Evolutionary conservation across 1,140 invertebrate genomes (phyloP), one percentile per base, ranked within the genome.

Genomic region (Phymorhynchus buccinoides): DNA sequence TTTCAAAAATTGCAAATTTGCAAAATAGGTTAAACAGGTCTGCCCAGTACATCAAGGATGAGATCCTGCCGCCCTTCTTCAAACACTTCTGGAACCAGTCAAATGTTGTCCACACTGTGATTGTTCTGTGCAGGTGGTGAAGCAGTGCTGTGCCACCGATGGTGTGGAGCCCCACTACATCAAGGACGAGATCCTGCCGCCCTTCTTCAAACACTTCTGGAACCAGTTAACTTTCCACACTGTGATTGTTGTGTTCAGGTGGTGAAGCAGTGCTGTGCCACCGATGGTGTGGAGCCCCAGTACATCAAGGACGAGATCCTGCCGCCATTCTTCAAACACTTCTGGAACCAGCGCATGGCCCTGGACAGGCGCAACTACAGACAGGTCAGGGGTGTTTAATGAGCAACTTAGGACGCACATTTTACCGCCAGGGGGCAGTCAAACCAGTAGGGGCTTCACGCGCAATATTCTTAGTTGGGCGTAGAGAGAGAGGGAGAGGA

Each of bases 71-170:
- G 3, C 98, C 98, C 90, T 99, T 99, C 94, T 99, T 99, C 94
- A 99, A 99, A 94, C 97, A 99, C 92, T 99, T 99, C 93, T 99
- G 99, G 99, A 99, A 99, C 93, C 99, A 99, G 92, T n/a, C n/a
- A n/a, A n/a, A n/a, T n/a, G n/a, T n/a, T n/a, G n/a, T n/a, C n/a
- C n/a, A n/a, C n/a, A n/a, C n/a, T n/a, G n/a, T n/a, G n/a, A n/a
- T n/a, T n/a, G n/a, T n/a, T n/a, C n/a, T 30, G 35, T 62, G 44
- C 92, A 96, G 96, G 97, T 99, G 86, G 99, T 99, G n/a, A 99
- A 99, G 93, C 99, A 99, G 94, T 99, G 99, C 94, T 99, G 99
- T 93, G 98, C 97, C 22, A 99, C 99, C 0, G 99, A 99, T 94
- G 99, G 99, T 96, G 99, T 99, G 39, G 99, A 99, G 93, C 96